phyloP scores from a whole-genome alignment of 1,140 invertebrate species.

The Papilio glaucus region DNA sequence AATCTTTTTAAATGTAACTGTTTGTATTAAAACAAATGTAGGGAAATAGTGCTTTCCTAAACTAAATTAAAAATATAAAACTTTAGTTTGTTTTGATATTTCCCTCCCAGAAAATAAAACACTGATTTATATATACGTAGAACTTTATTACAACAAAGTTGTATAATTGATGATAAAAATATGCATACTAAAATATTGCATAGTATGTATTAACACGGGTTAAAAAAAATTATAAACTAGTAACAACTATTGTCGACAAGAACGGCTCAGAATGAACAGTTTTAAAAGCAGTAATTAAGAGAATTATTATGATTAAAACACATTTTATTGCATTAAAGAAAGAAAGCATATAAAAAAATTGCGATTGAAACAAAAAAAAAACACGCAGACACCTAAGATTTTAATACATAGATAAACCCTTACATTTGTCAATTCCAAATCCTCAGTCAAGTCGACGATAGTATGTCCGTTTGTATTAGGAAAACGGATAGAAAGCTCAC shows the following conservation, averaged over 20 bases:
- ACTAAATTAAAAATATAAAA: constrained; percentile 52
- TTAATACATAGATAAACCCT: constrained; percentile 11
- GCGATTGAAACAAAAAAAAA: neutral
- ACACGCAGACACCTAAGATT: constrained; percentile 2
- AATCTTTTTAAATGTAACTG: constrained; percentile 67
- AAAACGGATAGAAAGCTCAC: too few species aligned
- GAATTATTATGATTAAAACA: constrained; percentile 17
- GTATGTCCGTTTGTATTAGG: neutral
- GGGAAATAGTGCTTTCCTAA: constrained; percentile 66
- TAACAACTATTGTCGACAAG: constrained; percentile 29
- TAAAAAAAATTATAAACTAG: constrained; percentile 23
- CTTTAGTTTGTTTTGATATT: constrained; percentile 31
- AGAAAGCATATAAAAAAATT: constrained; percentile 5
- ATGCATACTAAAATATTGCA: constrained; percentile 28
- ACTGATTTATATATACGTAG: constrained; percentile 9
- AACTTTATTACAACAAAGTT: constrained; percentile 32
- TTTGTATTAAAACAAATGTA: constrained; percentile 46
- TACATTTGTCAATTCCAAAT: neutral
- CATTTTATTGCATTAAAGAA: neutral
- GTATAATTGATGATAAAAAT: constrained; percentile 28
- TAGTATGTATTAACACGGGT: constrained; percentile 20
- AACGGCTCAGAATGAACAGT: constrained; percentile 1
- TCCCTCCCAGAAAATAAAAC: constrained; percentile 7
- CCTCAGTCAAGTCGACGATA: neutral
- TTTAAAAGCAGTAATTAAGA: constrained; percentile 12